phyloP scores from a whole-genome alignment of 2,113 vertebrate species.

The Lagenorhynchus albirostris region DNA sequence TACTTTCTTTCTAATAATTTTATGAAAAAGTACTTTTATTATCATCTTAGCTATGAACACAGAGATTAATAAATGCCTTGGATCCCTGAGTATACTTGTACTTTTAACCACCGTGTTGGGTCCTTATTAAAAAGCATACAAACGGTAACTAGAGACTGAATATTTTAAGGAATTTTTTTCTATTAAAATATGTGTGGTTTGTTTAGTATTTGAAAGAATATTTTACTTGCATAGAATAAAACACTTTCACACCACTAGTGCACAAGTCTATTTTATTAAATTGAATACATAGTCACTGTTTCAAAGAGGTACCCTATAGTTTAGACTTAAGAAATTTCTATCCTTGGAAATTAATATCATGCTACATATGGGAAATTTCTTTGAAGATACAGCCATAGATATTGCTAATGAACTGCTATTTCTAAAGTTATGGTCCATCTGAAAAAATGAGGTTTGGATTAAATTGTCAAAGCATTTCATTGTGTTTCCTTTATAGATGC shows the following conservation, averaged over 20 bases:
- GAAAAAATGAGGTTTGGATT: conserved; percentile 31
- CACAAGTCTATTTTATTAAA: neutral
- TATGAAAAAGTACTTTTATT: neutral
- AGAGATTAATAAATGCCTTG: neutral
- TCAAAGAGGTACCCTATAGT: neutral
- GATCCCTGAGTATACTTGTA: neutral
- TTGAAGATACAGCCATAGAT: neutral
- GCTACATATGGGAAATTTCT: neutral
- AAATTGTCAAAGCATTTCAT: neutral
- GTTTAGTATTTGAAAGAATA: neutral
- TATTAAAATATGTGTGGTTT: neutral
- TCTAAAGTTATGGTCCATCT: neutral
- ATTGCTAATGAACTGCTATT: neutral
- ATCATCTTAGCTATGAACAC: neutral
- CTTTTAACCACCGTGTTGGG: neutral
- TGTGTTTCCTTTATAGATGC: neutral
- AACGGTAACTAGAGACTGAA: neutral
- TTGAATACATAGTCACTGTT: neutral
- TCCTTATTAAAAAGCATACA: neutral
- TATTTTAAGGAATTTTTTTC: neutral
- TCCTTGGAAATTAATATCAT: neutral
- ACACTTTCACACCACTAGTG: neutral
- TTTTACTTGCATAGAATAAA: neutral
- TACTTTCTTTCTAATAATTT: neutral
- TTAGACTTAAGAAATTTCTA: neutral